Conservation (phyloP, 2,888 invertebrate species). For the Drosophila neoperkinsi region DNA sequence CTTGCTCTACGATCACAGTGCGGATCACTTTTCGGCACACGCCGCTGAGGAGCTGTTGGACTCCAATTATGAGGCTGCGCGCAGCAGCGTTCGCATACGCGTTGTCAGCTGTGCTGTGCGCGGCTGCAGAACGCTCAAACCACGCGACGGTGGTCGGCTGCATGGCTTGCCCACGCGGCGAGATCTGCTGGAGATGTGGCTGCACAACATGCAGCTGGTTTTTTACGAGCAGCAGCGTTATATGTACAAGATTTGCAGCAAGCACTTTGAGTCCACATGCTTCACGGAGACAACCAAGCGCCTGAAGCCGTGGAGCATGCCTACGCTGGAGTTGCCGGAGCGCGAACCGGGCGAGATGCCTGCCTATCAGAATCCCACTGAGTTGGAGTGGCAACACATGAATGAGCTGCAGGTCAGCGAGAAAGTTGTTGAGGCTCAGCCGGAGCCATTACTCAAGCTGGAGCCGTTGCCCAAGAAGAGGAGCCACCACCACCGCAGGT, state of each 20-base stretch:
- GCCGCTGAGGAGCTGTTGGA: slow-evolving; percentile 22
- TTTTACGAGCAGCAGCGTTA: slow-evolving; percentile 65
- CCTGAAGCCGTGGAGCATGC: slow-evolving; percentile 77
- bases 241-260: slow-evolving; percentile 75
- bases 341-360: slow-evolving; percentile 16
- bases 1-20: slow-evolving; percentile 62
- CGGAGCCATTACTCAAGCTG: slow-evolving; percentile 44
- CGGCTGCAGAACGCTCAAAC: slow-evolving; percentile 49
- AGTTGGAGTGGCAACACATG: slow-evolving; percentile 63
- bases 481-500: not conserved
- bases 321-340: slow-evolving; percentile 67
- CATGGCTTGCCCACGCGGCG: slow-evolving; percentile 63
- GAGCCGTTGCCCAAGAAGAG: slow-evolving; percentile 24
- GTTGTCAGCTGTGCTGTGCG: slow-evolving; percentile 61
- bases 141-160: slow-evolving; percentile 60
- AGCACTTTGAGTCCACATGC: slow-evolving; percentile 76
- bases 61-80: slow-evolving; percentile 44
- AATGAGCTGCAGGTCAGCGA: slow-evolving; percentile 10
- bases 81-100: slow-evolving; percentile 51
- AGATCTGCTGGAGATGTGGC: slow-evolving; percentile 71
- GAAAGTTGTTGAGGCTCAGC: not conserved
- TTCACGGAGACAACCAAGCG: slow-evolving; percentile 53
- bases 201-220: slow-evolving; percentile 71
- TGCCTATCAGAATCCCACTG: slow-evolving; percentile 37
- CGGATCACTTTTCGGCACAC: slow-evolving; percentile 36